Evolutionary conservation across 2,888 invertebrate species (phyloP), one percentile per base, ranked within the genome.

Genomic region (Drosophila acutilabella): DNA sequence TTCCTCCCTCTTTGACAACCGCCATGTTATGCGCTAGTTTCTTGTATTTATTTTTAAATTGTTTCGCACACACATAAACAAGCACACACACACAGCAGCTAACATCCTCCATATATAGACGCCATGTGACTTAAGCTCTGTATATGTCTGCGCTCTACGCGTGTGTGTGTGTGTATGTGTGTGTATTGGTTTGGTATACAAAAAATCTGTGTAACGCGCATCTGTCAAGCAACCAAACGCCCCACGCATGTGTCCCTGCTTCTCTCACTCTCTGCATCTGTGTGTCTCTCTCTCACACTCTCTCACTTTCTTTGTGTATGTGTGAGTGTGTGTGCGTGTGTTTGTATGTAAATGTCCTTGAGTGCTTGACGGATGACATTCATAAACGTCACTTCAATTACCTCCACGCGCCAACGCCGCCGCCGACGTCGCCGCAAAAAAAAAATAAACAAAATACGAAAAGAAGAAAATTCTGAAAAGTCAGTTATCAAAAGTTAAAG

Each of bases 381-480:
- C 90, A 90, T 89, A 89, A 89, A 90, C 89, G 91, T 90, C 91
- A 90, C 90, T 89, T 89, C 89, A 89, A 89, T 89, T 89, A 90
- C 83, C 82, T 88, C 82, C 89, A 83, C 87, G 82, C 82, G 82
- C 82, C 78, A 83, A 86, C 82, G 84, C 89, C 71, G 66, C 58
- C 75, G 65, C 42, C 48, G 44, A 51, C 41, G 70, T 79, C 66
- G 66, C 85, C 80, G 69, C 82, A 80, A 38, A 52, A 57, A 36
- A 13, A 36, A 23, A 20, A 56, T 78, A 4, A 30, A 14, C n/a
- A 48, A 16, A 33, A 14, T 26, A 14, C n/a, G 1, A 30, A 30
- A 47, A 23, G 13, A 16, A 47, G 78, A 70, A 76, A 68, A 70
- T 88, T 88, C 66, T 80, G 62, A 74, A 86, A 88, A 88, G 71